Percentiles rank a stretch among this genome's conserved stretches.
Conservation (phyloP, 1,140 invertebrate species). For the Philaenus spumarius region DNA sequence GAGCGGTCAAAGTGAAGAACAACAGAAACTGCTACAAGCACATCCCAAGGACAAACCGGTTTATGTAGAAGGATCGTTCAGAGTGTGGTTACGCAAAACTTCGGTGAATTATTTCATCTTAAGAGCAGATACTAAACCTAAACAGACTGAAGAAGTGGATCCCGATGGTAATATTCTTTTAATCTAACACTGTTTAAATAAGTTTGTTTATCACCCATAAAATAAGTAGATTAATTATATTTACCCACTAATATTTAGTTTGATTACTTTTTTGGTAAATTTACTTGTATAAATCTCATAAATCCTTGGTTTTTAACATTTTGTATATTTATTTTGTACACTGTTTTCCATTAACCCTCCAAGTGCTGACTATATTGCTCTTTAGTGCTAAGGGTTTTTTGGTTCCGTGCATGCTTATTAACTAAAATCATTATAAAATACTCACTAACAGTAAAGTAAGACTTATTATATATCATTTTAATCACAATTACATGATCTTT, state of each 20-base stretch:
- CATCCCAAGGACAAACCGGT: conserved; percentile 63
- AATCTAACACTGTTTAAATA: not conserved
- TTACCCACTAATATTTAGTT: not conserved
- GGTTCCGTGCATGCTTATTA: too few relatives aligned
- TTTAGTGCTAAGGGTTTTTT: too few relatives aligned
- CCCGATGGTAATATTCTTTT: conserved; percentile 54
- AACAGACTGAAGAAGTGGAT: conserved; percentile 37
- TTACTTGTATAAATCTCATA: too few relatives aligned
- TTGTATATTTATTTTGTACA: too few relatives aligned
- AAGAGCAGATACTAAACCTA: conserved; percentile 51
- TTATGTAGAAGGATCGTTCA: conserved; percentile 82
- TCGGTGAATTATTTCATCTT: conserved; percentile 82
- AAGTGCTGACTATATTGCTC: too few relatives aligned
- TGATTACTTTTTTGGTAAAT: not conserved
- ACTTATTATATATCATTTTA: too few relatives aligned
- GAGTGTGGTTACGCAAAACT: conserved; percentile 68
- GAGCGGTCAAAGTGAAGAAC: conserved; percentile 74
- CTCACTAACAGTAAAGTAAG: too few relatives aligned
- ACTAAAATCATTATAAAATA: too few relatives aligned
- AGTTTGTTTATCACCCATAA: not conserved
- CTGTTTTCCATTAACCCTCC: too few relatives aligned
- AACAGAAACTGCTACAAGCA: conserved; percentile 63
- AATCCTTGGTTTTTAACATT: too few relatives aligned
- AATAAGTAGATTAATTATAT: not conserved
- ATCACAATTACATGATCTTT: too few relatives aligned